Percentiles rank a stretch among this genome's conserved stretches.
These are phyloP conservation scores for Elysia chlorotica DNA, from an alignment of 1,140 invertebrate genomes.

Conservation along the genomic window DNA sequence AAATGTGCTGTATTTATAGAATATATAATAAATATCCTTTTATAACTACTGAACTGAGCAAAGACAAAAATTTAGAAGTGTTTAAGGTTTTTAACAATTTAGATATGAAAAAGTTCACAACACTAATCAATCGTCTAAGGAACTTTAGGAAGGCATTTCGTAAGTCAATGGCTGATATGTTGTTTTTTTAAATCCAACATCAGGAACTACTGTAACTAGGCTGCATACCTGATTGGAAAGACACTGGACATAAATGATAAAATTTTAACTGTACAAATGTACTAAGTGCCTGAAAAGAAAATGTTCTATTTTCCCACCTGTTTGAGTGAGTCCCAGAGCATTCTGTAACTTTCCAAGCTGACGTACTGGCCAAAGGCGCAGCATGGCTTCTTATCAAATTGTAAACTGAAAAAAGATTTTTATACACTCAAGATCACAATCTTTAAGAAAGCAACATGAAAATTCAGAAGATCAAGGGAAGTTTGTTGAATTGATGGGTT, in stretches of 20 bases:
- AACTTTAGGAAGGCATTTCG: neutral
- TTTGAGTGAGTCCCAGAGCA: neutral
- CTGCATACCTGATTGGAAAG: neutral
- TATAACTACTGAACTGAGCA: too few relatives aligned
- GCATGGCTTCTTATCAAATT: slow-evolving; percentile 28
- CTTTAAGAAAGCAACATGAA: neutral
- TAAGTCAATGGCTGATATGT: neutral
- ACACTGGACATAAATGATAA: neutral
- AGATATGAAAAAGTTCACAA: too few relatives aligned
- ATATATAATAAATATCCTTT: too few relatives aligned
- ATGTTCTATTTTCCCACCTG: neutral
- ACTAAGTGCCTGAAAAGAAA: neutral
- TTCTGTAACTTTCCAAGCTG: slow-evolving; percentile 22
- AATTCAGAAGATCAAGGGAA: neutral
- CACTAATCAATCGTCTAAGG: too few relatives aligned
- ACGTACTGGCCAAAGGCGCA: slow-evolving; percentile 39
- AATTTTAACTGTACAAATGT: neutral
- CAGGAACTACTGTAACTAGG: neutral
- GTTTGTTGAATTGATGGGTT: neutral
- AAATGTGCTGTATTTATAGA: too few relatives aligned
- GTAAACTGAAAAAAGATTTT: neutral
- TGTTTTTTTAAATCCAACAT: neutral
- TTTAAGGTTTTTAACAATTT: too few relatives aligned
- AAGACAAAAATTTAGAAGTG: too few relatives aligned
- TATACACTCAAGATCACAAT: neutral